Conservation (phyloP, 2,797 vertebrate genomes). For the Yasuhikotakia modesta region DNA sequence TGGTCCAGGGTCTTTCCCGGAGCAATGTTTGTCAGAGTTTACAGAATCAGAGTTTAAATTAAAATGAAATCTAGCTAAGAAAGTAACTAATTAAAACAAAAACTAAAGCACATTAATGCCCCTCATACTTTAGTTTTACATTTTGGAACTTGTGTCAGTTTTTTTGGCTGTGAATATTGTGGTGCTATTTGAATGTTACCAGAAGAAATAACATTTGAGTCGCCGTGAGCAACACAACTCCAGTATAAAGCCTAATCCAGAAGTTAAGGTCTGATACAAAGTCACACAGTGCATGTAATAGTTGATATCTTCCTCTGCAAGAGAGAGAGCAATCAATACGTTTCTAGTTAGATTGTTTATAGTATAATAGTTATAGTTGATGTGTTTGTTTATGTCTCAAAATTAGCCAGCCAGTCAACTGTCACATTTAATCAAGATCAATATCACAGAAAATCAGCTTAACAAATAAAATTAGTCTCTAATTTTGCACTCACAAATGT, state of each 20-base stretch:
- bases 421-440: slow-evolving; percentile 34
- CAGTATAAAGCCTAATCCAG: neutral
- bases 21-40: too few species aligned
- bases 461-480: slow-evolving; percentile 9
- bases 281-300: neutral
- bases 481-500: slow-evolving; percentile 12
- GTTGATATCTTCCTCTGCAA: neutral
- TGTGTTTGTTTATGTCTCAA: too few species aligned
- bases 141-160: slow-evolving; percentile 3
- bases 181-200: slow-evolving; percentile 55
- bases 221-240: neutral
- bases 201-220: slow-evolving; percentile 42
- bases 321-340: slow-evolving; percentile 20
- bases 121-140: neutral
- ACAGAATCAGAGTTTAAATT: too few species aligned
- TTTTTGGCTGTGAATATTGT: slow-evolving; percentile 16
- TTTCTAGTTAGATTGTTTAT: slow-evolving; percentile 35
- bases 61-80: too few species aligned
- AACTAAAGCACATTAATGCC: neutral
- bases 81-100: too few species aligned
- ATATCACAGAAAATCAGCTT: slow-evolving; percentile 1
- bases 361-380: too few species aligned
- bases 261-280: neutral
- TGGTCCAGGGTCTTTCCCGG: too few species aligned
- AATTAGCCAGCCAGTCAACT: slow-evolving; percentile 14